Evolutionary conservation across 2,113 vertebrate species (phyloP), one percentile per base, ranked within the genome.

Genomic region (Xiphophorus hellerii): DNA sequence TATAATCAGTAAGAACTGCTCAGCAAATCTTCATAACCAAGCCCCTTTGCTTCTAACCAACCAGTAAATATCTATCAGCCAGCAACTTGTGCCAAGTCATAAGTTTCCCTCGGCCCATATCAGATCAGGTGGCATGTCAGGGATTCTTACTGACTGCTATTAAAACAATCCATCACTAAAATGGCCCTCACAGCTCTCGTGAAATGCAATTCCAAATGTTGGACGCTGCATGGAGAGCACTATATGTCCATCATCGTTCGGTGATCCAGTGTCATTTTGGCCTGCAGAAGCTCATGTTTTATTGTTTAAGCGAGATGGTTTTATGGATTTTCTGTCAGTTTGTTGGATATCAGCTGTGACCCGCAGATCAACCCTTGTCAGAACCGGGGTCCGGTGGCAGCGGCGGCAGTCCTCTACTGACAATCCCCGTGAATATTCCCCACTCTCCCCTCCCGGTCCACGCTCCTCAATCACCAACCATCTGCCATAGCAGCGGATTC

Each of bases 321-420:
- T 73, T 77, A 93, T 93, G 74, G 93, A 94, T 94, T 93, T 93
- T 58, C 90, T 89, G 90, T 92, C 92, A 91, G 31, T 69, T 74
- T 83, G 84, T 85, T 85, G 77, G 86, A 92, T 84, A 81, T 92
- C 87, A 80, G 85, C 85, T 67, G 73, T 87, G 90, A 92, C 87
- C 91, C 79, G 79, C 35, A 86, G 84, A 87, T 84, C 77, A 81
- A 90, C 90, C 90, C 87, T 81, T 92, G 91, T 93, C 92, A 92
- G 86, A 90, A 85, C 73, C 71, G 62, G 82, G 87, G 85, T 90
- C 77, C 82, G 11, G 61, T 63, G 84, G 83, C 13, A 74, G 62
- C 81, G 65, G 62, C 48, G 80, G 35, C 35, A 10, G 80, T 44
- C 67, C 75, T 76, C 27, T 11, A 31, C 68, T 8, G 44, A 75